Evolutionary conservation across 1,140 invertebrate species (phyloP).

Genomic region (Drosophila equinoxialis): DNA sequence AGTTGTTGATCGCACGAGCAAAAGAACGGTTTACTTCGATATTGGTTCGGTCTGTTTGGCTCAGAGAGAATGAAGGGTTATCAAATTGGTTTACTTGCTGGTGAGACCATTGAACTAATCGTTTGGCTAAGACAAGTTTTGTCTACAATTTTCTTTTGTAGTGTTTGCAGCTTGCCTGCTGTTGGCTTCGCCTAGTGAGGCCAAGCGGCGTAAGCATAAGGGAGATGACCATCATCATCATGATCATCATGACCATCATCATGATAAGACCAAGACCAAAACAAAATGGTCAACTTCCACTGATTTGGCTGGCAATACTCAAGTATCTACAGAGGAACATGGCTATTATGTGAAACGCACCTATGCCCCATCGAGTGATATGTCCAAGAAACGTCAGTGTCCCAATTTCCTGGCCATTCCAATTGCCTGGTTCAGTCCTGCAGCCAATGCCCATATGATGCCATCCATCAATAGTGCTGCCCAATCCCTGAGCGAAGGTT

Average conservation of each 20-base stretch:
- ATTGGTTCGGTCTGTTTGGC: background rate
- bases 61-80: conserved; percentile 53
- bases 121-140: background rate
- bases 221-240: conserved; percentile 50
- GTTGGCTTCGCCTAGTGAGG: conserved; percentile 48
- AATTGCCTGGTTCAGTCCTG: conserved; percentile 75
- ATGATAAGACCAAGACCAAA: conserved; percentile 69
- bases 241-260: conserved; percentile 27
- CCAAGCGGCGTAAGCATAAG: conserved; percentile 67
- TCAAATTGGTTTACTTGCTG: conserved; percentile 47
- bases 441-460: conserved; percentile 45
- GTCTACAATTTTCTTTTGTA: background rate
- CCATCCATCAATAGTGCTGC: conserved; percentile 56
- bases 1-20: conserved; percentile 59
- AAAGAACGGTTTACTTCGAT: conserved; percentile 31
- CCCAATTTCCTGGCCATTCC: conserved; percentile 74
- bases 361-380: conserved; percentile 37
- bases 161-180: conserved; percentile 53
- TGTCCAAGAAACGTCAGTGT: conserved; percentile 42
- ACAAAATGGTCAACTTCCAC: conserved; percentile 77
- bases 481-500: conserved; percentile 64
- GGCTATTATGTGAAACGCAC: conserved; percentile 81
- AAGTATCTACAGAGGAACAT: conserved; percentile 75
- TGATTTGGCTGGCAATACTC: conserved; percentile 50
- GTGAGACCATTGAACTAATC: conserved; percentile 38